A percentile compares a stretch with the other conserved stretches of the same genome.
Evolutionary conservation across 1,140 invertebrate species (phyloP).

Genomic region (Euschistus heros): DNA sequence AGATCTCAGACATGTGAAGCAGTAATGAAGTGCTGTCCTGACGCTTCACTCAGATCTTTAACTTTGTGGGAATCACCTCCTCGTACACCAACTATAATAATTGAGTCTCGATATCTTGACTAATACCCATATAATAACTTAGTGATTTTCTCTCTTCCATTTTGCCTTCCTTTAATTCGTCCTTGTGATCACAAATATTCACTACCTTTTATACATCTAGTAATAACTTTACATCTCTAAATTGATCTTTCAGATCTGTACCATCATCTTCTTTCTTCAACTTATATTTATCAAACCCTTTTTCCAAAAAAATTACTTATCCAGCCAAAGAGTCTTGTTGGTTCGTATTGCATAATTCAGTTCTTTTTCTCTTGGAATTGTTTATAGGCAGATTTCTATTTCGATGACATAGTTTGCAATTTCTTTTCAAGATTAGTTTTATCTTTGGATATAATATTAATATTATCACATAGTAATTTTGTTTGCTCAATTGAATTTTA

Average conservation of each 20-base stretch:
- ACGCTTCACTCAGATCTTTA: no score
- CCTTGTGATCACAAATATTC: conserved; percentile 38
- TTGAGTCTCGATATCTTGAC: no score
- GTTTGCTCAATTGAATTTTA: conserved; percentile 34
- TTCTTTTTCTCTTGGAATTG: conserved; percentile 70
- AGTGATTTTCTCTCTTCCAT: conserved; percentile 43
- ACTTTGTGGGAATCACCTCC: no score
- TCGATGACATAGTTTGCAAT: conserved; percentile 37
- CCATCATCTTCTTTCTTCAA: conserved; percentile 56
- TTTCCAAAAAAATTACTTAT: conserved; percentile 53
- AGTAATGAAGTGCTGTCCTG: no score
- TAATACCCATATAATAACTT: no score
- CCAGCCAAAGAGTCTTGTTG: conserved; percentile 69
- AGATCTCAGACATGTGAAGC: no score
- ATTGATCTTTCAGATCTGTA: conserved; percentile 74
- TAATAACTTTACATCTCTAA: conserved; percentile 93
- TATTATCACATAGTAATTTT: conserved; percentile 33
- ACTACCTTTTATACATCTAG: conserved; percentile 68
- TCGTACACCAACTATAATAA: no score
- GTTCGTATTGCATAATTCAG: conserved; percentile 60
- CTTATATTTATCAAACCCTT: conserved; percentile 45
- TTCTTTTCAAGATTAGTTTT: conserved; percentile 29
- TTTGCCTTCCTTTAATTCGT: conserved; percentile 59
- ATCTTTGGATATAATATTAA: conserved; percentile 23
- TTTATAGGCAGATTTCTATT: conserved; percentile 44